Percentiles rank a stretch among this genome's conserved stretches.
phyloP scores from a whole-genome alignment of 2,888 invertebrate species.

The Heliconius charithonia region DNA sequence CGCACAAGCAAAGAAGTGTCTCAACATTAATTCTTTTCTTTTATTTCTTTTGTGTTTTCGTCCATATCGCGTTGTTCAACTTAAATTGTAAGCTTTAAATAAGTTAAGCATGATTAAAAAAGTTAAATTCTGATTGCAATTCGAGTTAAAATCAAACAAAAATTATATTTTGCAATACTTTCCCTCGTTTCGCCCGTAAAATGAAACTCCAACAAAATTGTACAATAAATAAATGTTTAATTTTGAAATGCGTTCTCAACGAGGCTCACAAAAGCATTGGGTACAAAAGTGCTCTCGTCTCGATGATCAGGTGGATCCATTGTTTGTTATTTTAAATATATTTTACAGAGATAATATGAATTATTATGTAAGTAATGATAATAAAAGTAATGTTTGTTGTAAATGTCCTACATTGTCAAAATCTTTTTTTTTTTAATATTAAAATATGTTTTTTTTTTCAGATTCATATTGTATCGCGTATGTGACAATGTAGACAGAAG shows the following conservation, averaged over 20 bases:
- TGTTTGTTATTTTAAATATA: conserved; percentile 25
- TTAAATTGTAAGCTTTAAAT: not conserved
- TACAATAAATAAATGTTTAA: conserved; percentile 28
- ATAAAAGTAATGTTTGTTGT: not conserved
- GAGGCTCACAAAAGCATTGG: conserved; percentile 28
- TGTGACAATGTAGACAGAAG: too few relatives aligned
- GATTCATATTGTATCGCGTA: too few relatives aligned
- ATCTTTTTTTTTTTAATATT: too few relatives aligned
- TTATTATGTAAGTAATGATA: not conserved
- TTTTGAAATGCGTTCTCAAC: conserved; percentile 32
- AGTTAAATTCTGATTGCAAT: not conserved
- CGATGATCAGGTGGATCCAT: conserved; percentile 16
- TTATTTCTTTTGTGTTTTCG: too few relatives aligned
- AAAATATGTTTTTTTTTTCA: too few relatives aligned
- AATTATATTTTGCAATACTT: conserved; percentile 5
- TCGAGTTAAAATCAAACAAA: not conserved
- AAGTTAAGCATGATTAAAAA: not conserved
- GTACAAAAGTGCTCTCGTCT: conserved; percentile 33
- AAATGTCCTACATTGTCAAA: not conserved
- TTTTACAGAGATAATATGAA: not conserved
- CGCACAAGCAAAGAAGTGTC: too few relatives aligned
- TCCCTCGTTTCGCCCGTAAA: not conserved
- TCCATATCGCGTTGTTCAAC: too few relatives aligned
- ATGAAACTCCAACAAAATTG: conserved; percentile 17
- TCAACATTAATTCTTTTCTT: too few relatives aligned